phyloP scores from a whole-genome alignment of 1,140 invertebrate genomes.

The Drosophila baimaii region DNA sequence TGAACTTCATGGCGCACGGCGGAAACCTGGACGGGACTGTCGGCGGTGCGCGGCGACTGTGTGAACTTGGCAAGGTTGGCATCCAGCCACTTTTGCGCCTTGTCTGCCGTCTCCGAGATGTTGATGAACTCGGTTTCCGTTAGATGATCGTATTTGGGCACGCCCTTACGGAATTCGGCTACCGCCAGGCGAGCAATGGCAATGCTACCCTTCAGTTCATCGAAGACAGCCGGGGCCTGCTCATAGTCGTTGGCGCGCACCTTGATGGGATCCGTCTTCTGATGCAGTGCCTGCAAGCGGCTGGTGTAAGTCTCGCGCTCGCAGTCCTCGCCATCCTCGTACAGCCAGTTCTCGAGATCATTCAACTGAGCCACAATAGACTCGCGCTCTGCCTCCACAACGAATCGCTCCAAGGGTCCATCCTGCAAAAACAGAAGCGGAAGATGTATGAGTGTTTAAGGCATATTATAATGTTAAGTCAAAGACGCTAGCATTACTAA shows the following conservation, averaged over 20 bases:
- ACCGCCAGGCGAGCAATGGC: conserved; percentile 91
- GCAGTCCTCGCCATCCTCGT: conserved; percentile 96
- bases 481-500: too few species aligned
- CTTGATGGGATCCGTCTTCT: conserved; percentile 93
- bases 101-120: conserved; percentile 86
- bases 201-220: conserved; percentile 90
- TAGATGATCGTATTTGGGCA: conserved; percentile 93
- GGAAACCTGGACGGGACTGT: conserved; percentile 90
- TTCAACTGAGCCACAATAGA: conserved; percentile 89
- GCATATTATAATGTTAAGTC: too few species aligned
- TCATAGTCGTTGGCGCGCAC: conserved; percentile 91
- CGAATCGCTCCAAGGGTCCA: conserved; percentile 90
- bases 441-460: not conserved
- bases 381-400: conserved; percentile 89
- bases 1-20: conserved; percentile 91
- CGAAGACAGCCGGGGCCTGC: conserved; percentile 89
- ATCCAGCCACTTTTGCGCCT: conserved; percentile 90
- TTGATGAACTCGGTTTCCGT: conserved; percentile 92
- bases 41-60: conserved; percentile 86
- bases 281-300: conserved; percentile 86
- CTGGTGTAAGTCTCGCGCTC: conserved; percentile 89
- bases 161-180: conserved; percentile 87
- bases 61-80: conserved; percentile 87
- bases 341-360: conserved; percentile 97
- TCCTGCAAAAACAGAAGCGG: conserved; percentile 86